Evolutionary conservation across 2,113 vertebrate species (phyloP).

Genomic region (Ovis aries): ARS-UI_Ramb_v3.0 NC_056058.1:10080001-10080500

Average conservation of each 20-base stretch:
- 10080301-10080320: not conserved
- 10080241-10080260: not conserved
- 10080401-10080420: not conserved
- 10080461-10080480: not conserved
- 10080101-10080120: not conserved
- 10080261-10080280: not conserved
- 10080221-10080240: not conserved
- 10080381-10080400: not conserved
- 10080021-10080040: not conserved
- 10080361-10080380: not conserved
- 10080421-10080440: not conserved
- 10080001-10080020: not conserved
- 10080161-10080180: not conserved
- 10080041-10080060: not conserved
- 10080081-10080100: not conserved
- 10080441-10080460: not conserved
- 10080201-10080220: not conserved
- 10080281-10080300: not conserved
- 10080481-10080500: not conserved
- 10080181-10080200: not conserved
- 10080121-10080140: not conserved
- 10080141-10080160: not conserved
- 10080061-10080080: not conserved
- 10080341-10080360: not conserved
- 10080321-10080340: not conserved